Conservation (phyloP, 53 echinoderm and acorn worm species). For the Hippasteria phrygiana region DNA sequence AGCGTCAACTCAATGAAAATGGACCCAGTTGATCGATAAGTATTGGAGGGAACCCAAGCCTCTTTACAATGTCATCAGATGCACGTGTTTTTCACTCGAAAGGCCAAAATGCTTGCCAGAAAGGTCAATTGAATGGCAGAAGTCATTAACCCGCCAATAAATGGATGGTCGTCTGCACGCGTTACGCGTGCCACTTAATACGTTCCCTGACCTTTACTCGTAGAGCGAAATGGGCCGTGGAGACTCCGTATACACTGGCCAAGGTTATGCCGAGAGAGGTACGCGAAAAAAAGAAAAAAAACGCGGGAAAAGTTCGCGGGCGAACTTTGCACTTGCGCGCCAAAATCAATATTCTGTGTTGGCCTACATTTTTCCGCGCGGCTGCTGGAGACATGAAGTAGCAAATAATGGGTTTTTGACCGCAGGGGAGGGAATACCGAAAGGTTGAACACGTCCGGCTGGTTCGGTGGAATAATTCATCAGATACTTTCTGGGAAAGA, state of each 20-base stretch:
- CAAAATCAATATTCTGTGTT: constrained; percentile 31
- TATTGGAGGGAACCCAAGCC: background rate
- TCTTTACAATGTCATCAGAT: background rate
- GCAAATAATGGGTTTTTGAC: background rate
- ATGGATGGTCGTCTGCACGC: background rate
- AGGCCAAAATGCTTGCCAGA: constrained; percentile 20
- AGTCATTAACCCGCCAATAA: background rate
- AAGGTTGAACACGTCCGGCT: background rate
- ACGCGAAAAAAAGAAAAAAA: background rate
- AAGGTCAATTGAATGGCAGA: constrained; percentile 24
- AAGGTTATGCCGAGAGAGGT: background rate
- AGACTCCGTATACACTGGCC: constrained; percentile 4
- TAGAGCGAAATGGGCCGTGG: background rate
- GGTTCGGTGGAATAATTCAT: background rate
- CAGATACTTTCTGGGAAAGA: background rate
- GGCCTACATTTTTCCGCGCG: background rate
- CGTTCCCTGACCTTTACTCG: constrained; percentile 9
- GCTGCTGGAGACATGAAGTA: too few relatives aligned
- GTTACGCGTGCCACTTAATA: background rate
- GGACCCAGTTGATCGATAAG: background rate
- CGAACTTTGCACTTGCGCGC: background rate
- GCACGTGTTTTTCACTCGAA: constrained; percentile 1
- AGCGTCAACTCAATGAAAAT: too few relatives aligned
- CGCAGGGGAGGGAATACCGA: background rate
- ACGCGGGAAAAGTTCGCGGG: background rate